Evolutionary conservation across 2,888 invertebrate genomes (phyloP), one percentile per base, ranked within the genome.

Genomic region (Epicampocera succincta): DNA sequence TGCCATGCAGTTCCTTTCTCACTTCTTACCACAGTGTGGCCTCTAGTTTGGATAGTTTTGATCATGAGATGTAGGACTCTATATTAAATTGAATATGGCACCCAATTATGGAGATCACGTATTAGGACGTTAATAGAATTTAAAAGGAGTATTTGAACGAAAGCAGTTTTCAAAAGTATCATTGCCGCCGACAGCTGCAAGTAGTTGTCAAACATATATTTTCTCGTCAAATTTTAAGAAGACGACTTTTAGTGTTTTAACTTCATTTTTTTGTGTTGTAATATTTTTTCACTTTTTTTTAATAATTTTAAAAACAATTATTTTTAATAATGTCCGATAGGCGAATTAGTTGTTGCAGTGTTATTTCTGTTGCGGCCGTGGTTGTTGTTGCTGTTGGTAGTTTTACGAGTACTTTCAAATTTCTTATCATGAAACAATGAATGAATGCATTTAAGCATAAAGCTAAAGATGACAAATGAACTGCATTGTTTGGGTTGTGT

Each of bases 391-490:
- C 40, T 76, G 58, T 52, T 72, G 50, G 63, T 56, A 69, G 73
- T 80, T 44, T 21, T 80, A n/a, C n/a, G n/a, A n/a, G n/a, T n/a
- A 72, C 58, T 75, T 65, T 65, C 44, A 82, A 84, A 72, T 66
- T 84, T 80, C 69, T 81, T 83, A 83, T 74, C 69, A 61, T 77
- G 84, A 72, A 85, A 84, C 83, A 85, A 73, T 76, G 83, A 78
- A 75, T 84, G 80, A 84, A 84, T 84, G 80, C 83, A 83, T 78
- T 83, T 85, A 77, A 85, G 81, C 84, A 85, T 83, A 61, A 80
- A 84, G 75, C 84, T 82, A 71, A 82, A 84, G 79, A 85, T 84
- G 81, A 83, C 83, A 72, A 84, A 84, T 81, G 79, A 81, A 83
- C 80, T 76, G 80, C 81, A 84, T 63, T 75, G 82, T 85, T 74